Evolutionary conservation across 1,140 invertebrate species (phyloP).

Genomic region (Monomorium pharaonis): DNA sequence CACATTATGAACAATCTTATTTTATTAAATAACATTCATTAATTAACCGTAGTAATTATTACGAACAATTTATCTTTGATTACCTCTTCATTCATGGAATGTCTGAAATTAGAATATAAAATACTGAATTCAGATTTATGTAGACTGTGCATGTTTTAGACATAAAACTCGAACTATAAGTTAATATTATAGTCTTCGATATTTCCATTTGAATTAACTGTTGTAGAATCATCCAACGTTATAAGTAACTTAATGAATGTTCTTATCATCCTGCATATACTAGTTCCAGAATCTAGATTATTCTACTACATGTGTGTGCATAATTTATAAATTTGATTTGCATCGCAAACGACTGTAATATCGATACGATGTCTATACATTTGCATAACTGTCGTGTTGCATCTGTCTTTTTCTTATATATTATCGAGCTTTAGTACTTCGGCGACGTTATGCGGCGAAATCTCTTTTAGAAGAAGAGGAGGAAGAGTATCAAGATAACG

Average conservation of each 20-base stretch:
- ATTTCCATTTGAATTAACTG: background rate
- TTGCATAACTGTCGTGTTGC: background rate
- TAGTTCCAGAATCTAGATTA: background rate
- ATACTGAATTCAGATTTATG: background rate
- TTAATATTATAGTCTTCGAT: background rate
- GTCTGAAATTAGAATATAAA: background rate
- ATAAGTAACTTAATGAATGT: slow-evolving; percentile 17
- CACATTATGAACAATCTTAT: background rate
- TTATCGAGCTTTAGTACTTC: slow-evolving; percentile 12
- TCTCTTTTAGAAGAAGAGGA: slow-evolving; percentile 92
- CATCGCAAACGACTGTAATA: background rate
- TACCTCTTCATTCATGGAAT: background rate
- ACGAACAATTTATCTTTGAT: background rate
- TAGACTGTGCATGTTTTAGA: background rate
- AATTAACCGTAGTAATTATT: background rate
- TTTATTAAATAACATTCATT: background rate
- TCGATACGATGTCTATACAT: background rate
- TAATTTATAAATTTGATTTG: slow-evolving; percentile 3
- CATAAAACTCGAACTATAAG: background rate
- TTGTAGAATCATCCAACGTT: background rate
- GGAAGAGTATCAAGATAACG: slow-evolving; percentile 87
- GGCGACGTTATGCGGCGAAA: slow-evolving; percentile 23
- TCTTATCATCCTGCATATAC: background rate
- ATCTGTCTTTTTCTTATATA: slow-evolving; percentile 8
- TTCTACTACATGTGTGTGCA: background rate